Evolutionary conservation across 1,140 invertebrate species (phyloP), one percentile per base, ranked within the genome.

Genomic region (Zaprionus inermis): DNA sequence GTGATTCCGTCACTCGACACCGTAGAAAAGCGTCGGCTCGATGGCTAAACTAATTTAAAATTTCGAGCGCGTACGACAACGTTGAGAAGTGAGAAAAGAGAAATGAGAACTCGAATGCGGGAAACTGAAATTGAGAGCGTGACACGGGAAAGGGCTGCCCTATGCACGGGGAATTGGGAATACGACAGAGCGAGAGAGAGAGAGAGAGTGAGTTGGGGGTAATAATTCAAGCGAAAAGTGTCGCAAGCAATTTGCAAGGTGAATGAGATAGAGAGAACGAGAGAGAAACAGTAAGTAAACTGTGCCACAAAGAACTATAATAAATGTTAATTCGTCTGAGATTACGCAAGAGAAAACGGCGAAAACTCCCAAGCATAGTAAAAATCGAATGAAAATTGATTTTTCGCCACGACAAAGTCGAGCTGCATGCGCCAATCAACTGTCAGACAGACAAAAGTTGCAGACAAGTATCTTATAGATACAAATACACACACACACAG

Each of bases 1-100:
- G 63, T 65, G 63, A 79, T 76, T 76, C 67, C 57, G 71, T 10
- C 55, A 32, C 52, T 76, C 68, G 80, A 79, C 67, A 83, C 80
- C 56, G 65, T 63, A 54, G 68, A 77, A 73, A 41, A 46, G 7
- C 44, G 11, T 64, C 38, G n/a, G 79, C 81, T 84, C 81, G 84
- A 84, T 84, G 80, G 81, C 81, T 84, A 84, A 84, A 84, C 81
- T 84, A 84, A 84, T 84, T 84, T 84, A 85, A 84, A 84, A 84
- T 85, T 83, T 84, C 58, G 74, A 84, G 67, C 81, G 81, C 81
- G 81, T 85, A 81, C 77, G 46, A 55, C 63, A 77, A 20, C 56
- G 51, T 51, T 36, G 22, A 83, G 56, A 57, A 46, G 34, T 30
- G 41, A 72, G 56, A 58, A 36, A 46, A 30, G 41, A 58, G 55